Base-by-base conservation (phyloP, 2,888 invertebrate genomes). In the Pegoplata infirma region DNA sequence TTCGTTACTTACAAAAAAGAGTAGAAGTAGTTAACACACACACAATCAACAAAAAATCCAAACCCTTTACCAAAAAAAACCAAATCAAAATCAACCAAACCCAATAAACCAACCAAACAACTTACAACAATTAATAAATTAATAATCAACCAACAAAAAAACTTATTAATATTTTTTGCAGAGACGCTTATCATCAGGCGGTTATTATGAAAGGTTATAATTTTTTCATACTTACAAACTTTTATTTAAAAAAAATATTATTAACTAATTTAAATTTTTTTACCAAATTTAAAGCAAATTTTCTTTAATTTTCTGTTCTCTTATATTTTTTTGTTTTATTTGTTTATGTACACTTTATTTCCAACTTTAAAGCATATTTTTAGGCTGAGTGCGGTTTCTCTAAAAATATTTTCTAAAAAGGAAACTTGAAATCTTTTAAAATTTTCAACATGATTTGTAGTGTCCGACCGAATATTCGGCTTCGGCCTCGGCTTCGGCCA, bases 151-250 rank as follows among this genome's bases (percentile, higher is more conserved):
- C 85, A 84, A 81, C 81, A 68, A 82, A 84, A 84, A 85, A 83
- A 85, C 83, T 86, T 88, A 87, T 88, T 88, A 88, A 88, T 88
- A 88, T 89, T 89, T 61, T 79, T 88, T 88, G 88, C 88, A 88
- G 88, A 89, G 87, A 86, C 88, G 89, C 88, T 88, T 88, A 88
- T 87, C 88, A 89, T 86, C 88, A 87, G 88, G 88, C 89, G 88
- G 88, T 88, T 89, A 89, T 88, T 89, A 88, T 88, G 88, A 88
- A 88, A 88, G 88, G 88, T 88, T 88, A 89, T 87, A 83, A 86
- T 88, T 88, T 85, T 87, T 89, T 86, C 84, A 85, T 86, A 84
- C 79, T 84, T 83, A 79, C 55, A 77, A 58, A 71, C 73, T 64
- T 46, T 76, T 76, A 69, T 78, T 80, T 80, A 75, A 46, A 23